Percentiles rank a stretch among this genome's conserved stretches.
Conservation (phyloP, 2,888 invertebrate species). For the Diadegma fenestrale region DNA sequence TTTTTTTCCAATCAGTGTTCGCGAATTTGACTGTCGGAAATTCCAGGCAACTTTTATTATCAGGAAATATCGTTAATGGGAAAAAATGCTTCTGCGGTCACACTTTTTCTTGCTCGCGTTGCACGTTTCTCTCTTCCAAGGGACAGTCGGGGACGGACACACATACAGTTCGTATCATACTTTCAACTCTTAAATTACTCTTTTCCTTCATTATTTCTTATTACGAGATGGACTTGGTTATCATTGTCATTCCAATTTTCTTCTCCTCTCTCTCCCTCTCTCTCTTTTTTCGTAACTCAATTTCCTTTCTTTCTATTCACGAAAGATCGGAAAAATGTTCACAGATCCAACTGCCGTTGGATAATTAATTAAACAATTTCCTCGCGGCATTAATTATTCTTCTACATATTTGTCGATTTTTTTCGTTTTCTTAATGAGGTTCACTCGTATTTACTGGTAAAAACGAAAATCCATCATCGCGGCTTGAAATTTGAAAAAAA, state of each 20-base stretch:
- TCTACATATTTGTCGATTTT: too few species aligned
- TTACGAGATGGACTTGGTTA: slow-evolving; percentile 61
- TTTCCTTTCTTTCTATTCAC: neutral
- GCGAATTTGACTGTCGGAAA: too few species aligned
- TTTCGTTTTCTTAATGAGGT: too few species aligned
- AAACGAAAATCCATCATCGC: too few species aligned
- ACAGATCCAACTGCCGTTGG: neutral
- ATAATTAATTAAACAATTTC: neutral
- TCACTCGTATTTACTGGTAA: too few species aligned
- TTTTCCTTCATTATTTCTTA: slow-evolving; percentile 67
- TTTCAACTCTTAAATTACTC: slow-evolving; percentile 63
- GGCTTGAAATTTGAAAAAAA: too few species aligned
- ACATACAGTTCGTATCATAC: slow-evolving; percentile 15
- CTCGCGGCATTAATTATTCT: too few species aligned
- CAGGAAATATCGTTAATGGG: neutral
- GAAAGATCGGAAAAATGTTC: neutral
- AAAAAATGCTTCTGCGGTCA: neutral
- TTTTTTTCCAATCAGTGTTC: too few species aligned
- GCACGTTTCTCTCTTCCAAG: slow-evolving; percentile 1
- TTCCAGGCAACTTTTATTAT: neutral
- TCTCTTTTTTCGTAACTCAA: neutral
- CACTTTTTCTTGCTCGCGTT: slow-evolving; percentile 4
- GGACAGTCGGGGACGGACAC: neutral
- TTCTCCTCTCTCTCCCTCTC: neutral
- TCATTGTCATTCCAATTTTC: slow-evolving; percentile 32